phyloP scores from a whole-genome alignment of 2,888 invertebrate genomes.

The Apodemia duryi region DNA sequence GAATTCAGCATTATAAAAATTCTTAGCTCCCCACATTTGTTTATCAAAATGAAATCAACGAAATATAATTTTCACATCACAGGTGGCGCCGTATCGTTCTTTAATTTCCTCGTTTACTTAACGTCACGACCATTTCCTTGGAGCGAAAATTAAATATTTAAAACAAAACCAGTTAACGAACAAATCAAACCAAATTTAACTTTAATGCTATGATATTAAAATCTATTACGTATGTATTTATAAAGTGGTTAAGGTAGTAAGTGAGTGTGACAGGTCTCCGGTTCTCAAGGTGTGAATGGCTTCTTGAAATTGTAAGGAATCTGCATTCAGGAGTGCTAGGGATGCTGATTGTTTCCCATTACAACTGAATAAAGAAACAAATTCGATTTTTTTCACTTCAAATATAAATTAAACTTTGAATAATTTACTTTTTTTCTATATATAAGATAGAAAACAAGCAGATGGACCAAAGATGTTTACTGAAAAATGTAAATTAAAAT shows the following conservation, averaged over 20 bases:
- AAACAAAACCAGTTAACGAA: constrained; percentile 31
- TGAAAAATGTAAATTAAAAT: too few species aligned
- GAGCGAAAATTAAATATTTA: constrained; percentile 43
- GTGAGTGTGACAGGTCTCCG: constrained; percentile 42
- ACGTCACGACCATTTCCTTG: constrained; percentile 44
- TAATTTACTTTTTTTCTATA: background rate
- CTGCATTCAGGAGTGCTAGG: constrained; percentile 24
- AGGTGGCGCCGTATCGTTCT: constrained; percentile 28
- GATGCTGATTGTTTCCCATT: constrained; percentile 32
- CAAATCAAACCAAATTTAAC: constrained; percentile 20
- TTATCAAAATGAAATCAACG: constrained; percentile 12
- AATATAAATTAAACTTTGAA: background rate
- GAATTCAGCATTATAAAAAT: background rate
- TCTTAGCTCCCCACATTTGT: background rate
- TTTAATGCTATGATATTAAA: constrained; percentile 24
- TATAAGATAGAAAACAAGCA: too few species aligned
- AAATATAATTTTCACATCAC: constrained; percentile 15
- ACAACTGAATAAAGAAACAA: background rate
- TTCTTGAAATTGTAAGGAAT: constrained; percentile 38
- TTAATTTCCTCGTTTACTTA: constrained; percentile 40
- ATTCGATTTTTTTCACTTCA: background rate
- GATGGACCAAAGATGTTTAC: too few species aligned
- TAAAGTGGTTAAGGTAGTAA: constrained; percentile 27
- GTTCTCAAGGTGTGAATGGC: constrained; percentile 42
- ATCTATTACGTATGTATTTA: constrained; percentile 12